Conservation (phyloP, 2,113 vertebrate species). For the Alethe diademata region DNA sequence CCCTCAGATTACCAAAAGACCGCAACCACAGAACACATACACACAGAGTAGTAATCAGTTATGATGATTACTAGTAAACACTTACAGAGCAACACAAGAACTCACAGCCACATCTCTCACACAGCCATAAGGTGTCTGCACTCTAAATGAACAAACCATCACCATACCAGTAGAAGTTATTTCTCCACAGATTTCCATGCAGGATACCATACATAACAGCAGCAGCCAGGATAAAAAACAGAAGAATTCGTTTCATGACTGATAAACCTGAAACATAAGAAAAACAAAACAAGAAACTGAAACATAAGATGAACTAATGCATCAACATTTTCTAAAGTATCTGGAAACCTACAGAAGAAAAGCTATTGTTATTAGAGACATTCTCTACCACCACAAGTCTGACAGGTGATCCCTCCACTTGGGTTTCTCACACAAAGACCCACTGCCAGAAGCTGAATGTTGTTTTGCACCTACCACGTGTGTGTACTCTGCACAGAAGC, state of each 20-base stretch:
- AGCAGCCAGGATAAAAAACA: constrained; percentile 60
- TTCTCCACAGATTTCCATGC: constrained; percentile 65
- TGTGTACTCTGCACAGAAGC: background rate
- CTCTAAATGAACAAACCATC: background rate
- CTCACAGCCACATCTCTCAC: background rate
- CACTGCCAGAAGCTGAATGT: background rate
- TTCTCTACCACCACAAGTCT: background rate
- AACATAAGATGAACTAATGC: background rate
- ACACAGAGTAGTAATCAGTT: background rate
- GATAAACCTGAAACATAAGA: constrained; percentile 26
- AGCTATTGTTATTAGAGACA: background rate
- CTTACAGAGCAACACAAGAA: background rate
- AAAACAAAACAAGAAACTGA: background rate
- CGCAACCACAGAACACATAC: background rate
- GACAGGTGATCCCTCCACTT: background rate
- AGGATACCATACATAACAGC: constrained; percentile 65
- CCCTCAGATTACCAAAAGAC: background rate
- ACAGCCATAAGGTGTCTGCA: background rate
- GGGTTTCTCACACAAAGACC: background rate
- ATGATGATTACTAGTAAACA: background rate
- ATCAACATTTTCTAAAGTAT: background rate
- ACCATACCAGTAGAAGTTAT: constrained; percentile 58
- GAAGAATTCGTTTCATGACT: constrained; percentile 67
- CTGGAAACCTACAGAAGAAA: background rate
- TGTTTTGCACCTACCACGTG: background rate